A percentile compares a stretch with the other conserved stretches of the same genome.
Conservation (phyloP, 2,888 invertebrate species). For the Stenchaetothrips biformis region DNA sequence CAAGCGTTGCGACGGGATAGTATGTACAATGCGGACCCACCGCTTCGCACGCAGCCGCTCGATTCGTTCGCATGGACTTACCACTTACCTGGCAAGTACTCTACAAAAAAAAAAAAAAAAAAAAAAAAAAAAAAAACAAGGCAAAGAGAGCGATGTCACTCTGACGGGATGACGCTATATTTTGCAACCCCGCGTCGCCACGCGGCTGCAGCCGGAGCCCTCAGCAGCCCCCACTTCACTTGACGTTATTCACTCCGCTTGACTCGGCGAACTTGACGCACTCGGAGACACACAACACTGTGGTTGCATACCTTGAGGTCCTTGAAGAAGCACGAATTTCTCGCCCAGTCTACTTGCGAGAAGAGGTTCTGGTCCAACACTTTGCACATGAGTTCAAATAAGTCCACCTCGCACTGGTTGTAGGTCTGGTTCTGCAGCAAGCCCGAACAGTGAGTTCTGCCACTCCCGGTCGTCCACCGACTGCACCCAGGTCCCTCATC, state of each 20-base stretch:
- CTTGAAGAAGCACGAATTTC: slow-evolving; percentile 97
- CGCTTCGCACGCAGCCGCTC: not conserved
- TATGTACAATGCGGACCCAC: not conserved
- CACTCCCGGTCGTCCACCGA: slow-evolving; percentile 94
- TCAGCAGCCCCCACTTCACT: slow-evolving; percentile 42
- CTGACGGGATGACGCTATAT: no score
- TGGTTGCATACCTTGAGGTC: slow-evolving; percentile 88
- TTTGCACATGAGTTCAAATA: slow-evolving; percentile 97
- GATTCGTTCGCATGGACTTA: not conserved
- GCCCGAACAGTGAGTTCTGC: slow-evolving; percentile 87
- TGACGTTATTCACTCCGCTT: slow-evolving; percentile 37
- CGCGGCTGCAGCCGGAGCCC: no score
- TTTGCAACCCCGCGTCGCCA: no score
- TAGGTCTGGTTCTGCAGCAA: slow-evolving; percentile 95
- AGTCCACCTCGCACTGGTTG: slow-evolving; percentile 96
- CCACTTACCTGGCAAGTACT: no score
- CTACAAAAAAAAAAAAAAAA: no score
- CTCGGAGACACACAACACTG: slow-evolving; percentile 19
- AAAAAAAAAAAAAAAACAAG: no score
- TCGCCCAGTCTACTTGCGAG: slow-evolving; percentile 98
- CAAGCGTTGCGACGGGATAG: no score
- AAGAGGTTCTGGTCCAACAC: slow-evolving; percentile 98
- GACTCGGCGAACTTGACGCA: not conserved
- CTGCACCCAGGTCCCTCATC: slow-evolving; percentile 89
- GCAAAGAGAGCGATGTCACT: no score